Base-by-base conservation (phyloP, 2,888 invertebrate species). In the Argyresthia albistria region DNA sequence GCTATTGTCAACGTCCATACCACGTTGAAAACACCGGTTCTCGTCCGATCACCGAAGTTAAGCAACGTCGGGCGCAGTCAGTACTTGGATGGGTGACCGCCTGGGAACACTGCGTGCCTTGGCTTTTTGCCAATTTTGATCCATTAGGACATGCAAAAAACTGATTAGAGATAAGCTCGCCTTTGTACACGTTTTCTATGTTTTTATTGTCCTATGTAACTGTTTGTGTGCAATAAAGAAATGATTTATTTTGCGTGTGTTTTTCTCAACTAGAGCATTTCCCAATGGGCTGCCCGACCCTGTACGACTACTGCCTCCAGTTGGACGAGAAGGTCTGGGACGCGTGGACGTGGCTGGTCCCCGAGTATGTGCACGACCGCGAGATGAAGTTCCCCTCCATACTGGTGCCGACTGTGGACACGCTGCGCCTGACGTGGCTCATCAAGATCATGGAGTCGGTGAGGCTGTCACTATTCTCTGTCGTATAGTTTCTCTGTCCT, bases 381-480 rank as follows among this genome's bases (percentile, higher is more conserved):
- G 66, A 76, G 0, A 89, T 88, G 66, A 91, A 91, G 66, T 97
- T 95, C 73, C 92, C 93, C 4, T 92, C 96, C 60, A 96, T 97
- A 58, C 86, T 97, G 14, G 97, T 97, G 7, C 97, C 97, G 0
- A 97, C 97, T 0, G 91, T 95, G 2, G 97, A 97, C 69, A 97
- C 97, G 0, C 89, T 95, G 8, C 87, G 94, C 47, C 91, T 94
- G 0, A 93, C 92, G 0, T 95, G 95, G 90, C 88, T 95, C 12
- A 89, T 97, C 49, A 86, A 90, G 56, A 82, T 94, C 15, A 94
- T 95, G 93, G 93, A 92, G 65, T 89, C 91, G 65, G 93, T 95
- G 62, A 78, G 50, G 6, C 25, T 25, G 25, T 11, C 10, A 12
- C n/a, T 35, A 12, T 35, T 4, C 39, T 37, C 9, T 37, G 9